phyloP scores from a whole-genome alignment of 1,140 invertebrate species.

The Sitobion miscanthi region DNA sequence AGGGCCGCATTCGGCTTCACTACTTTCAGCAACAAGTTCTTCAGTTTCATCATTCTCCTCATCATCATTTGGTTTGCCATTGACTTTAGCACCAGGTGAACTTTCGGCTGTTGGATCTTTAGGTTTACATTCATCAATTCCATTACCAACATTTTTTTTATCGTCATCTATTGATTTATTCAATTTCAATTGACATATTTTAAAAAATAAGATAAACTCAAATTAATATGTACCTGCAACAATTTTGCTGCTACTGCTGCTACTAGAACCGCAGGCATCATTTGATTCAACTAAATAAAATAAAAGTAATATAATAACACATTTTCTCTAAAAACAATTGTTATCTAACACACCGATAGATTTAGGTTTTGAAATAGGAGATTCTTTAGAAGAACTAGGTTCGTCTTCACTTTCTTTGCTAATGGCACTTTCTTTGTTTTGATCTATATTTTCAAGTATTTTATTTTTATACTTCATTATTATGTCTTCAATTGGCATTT shows the following conservation, averaged over 20 bases:
- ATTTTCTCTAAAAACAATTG: background rate
- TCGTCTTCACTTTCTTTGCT: background rate
- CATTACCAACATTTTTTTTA: conserved; percentile 62
- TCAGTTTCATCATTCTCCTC: background rate
- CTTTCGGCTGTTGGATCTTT: conserved; percentile 60
- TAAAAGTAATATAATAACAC: background rate
- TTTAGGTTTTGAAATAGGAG: background rate
- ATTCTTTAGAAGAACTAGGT: conserved; percentile 59
- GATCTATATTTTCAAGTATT: background rate
- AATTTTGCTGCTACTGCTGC: background rate
- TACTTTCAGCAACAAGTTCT: background rate
- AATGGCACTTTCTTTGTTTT: background rate
- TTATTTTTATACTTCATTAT: conserved; percentile 69
- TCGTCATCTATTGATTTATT: conserved; percentile 61
- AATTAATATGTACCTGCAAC: conserved; percentile 32
- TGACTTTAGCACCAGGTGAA: conserved; percentile 47
- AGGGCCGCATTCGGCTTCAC: background rate
- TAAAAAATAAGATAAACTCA: background rate
- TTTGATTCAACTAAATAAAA: background rate
- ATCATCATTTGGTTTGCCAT: conserved; percentile 24
- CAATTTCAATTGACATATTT: background rate
- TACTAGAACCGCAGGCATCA: background rate
- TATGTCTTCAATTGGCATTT: conserved; percentile 81
- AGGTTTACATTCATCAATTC: conserved; percentile 58
- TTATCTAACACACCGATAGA: background rate